Conservation (phyloP, 2,888 invertebrate genomes). For the Eristalis pertinax region DNA sequence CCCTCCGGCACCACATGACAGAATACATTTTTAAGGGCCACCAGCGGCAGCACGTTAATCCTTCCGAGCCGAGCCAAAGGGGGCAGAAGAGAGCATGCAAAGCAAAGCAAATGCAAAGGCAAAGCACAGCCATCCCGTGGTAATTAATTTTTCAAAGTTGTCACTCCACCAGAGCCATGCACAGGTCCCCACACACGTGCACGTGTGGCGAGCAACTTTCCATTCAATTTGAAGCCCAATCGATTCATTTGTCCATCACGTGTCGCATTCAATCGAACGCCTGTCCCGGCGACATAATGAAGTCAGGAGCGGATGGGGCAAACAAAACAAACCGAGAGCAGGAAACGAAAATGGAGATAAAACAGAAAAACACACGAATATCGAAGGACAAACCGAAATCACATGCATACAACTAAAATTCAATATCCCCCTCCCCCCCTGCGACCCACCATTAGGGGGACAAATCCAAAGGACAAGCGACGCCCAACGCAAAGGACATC, state of each 20-base stretch:
- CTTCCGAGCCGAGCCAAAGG: background rate
- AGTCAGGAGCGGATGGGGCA: constrained; percentile 26
- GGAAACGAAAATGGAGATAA: background rate
- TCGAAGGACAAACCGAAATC: constrained; percentile 40
- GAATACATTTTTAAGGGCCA: background rate
- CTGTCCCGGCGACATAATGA: constrained; percentile 51
- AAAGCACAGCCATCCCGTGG: constrained; percentile 9
- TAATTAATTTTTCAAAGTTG: constrained; percentile 40
- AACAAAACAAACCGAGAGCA: background rate
- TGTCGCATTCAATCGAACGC: constrained; percentile 56
- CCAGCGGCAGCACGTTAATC: background rate
- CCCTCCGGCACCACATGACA: background rate
- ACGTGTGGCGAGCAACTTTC: constrained; percentile 22
- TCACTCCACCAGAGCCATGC: constrained; percentile 16
- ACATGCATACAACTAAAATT: constrained; percentile 50
- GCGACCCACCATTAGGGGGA: background rate
- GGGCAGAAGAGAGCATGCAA: background rate
- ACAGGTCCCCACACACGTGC: constrained; percentile 1
- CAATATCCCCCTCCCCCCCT: background rate
- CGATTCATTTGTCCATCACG: constrained; percentile 62
- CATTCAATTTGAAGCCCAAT: constrained; percentile 45
- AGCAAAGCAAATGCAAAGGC: background rate
- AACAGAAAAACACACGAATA: constrained; percentile 13
- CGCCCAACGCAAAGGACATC: constrained; percentile 2
- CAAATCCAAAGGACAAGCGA: background rate